Base-by-base conservation (phyloP, 92 coral and sea anemone genomes). In the Zoanthus solanderi region DNA sequence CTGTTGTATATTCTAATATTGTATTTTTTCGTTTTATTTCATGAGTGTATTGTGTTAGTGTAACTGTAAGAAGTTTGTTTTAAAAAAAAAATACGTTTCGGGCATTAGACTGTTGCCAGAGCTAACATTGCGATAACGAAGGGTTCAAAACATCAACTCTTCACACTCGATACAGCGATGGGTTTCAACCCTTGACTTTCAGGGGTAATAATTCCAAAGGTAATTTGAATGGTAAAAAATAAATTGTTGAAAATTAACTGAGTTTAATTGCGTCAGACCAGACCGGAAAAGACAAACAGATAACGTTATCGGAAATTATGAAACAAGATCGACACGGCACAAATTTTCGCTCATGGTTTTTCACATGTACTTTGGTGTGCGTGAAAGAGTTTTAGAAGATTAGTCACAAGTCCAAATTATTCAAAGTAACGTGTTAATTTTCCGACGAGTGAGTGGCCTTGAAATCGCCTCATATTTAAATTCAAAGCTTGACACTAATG, bases 401-500 rank as follows among this genome's bases (percentile, higher is more conserved):
- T 16, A 6, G 15, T 58, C n/a, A 12, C n/a, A n/a, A 58, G 65
- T 9, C 30, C 69, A n/a, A n/a, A 16, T 63, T n/a, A n/a, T 16
- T n/a, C 0, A 7, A 50, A 23, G 9, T 16, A 9, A 16, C 69
- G 6, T 18, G 8, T 16, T 63, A 16, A 63, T 9, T 18, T 63
- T 63, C 7, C 6, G 30, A 1, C 0, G 23, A 50, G 58, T 53
- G 60, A 75, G 42, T 75, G 54, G 18, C 56, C 79, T 2, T 16
- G 2, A 48, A n/a, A 47, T 75, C 42, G 31, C 79, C 37, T 48
- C 34, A 18, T 48, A 6, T 28, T 68, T 72, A 11, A 17, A 72
- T 42, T 18, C 53, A 72, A 34, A 15, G n/a, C n/a, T 73, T 73
- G 78, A 73, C 78, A 73, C 28, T 31, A 73, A 73, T 73, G 17